phyloP scores from a whole-genome alignment of 2,113 vertebrate species.

The Tachycineta bicolor region DNA sequence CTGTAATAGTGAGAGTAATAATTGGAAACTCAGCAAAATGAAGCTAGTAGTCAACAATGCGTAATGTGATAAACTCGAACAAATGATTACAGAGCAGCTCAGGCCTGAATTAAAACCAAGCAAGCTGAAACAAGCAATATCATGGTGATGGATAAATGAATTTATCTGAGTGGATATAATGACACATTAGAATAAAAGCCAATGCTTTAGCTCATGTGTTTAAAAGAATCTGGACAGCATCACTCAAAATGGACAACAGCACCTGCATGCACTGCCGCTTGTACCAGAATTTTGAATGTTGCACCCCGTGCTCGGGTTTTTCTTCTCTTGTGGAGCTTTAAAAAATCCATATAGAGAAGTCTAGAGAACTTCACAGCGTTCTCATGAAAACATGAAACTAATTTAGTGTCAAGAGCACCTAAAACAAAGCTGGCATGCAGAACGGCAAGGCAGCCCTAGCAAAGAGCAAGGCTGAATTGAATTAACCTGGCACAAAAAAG shows the following conservation, averaged over 20 bases:
- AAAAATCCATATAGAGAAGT: neutral
- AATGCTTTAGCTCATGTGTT: neutral
- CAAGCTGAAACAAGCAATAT: neutral
- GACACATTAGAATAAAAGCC: neutral
- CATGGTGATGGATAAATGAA: neutral
- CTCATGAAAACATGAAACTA: neutral
- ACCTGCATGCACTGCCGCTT: neutral
- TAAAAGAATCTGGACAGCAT: neutral
- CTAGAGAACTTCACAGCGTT: neutral
- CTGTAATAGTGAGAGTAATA: constrained; percentile 36
- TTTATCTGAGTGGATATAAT: neutral
- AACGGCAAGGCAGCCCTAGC: neutral
- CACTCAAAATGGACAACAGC: neutral
- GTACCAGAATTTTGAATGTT: neutral
- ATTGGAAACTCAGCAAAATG: constrained; percentile 55
- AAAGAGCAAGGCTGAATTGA: neutral
- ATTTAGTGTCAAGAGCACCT: neutral
- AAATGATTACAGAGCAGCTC: neutral
- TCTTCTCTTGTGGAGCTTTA: neutral
- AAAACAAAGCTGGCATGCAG: neutral
- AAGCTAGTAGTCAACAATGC: constrained; percentile 34
- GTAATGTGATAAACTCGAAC: constrained; percentile 20
- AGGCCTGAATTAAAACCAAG: constrained; percentile 27
- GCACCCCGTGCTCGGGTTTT: neutral
- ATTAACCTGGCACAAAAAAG: neutral